Conservation (phyloP, 2,113 vertebrate species). For the Vicugna pacos region DNA sequence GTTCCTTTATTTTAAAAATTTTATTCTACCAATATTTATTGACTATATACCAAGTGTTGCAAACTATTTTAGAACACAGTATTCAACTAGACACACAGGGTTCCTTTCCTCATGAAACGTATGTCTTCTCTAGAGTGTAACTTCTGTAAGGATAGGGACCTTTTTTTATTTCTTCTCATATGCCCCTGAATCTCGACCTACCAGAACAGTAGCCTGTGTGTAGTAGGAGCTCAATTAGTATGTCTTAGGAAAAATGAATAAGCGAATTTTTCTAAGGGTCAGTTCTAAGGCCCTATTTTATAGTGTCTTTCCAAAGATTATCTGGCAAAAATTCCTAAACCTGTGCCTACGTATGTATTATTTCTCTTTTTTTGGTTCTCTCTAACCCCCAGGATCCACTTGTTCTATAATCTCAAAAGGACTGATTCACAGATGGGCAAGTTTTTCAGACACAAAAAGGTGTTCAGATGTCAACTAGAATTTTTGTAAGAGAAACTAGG, state of each 20-base stretch:
- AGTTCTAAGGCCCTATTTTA: background rate
- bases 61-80: background rate
- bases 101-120: background rate
- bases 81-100: background rate
- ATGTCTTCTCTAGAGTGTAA: background rate
- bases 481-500: background rate
- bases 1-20: background rate
- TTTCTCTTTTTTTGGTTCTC: background rate
- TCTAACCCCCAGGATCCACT: background rate
- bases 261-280: background rate
- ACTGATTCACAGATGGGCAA: background rate
- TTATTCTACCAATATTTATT: background rate
- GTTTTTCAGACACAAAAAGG: background rate
- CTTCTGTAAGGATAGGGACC: background rate
- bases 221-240: background rate
- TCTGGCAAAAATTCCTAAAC: background rate
- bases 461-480: background rate
- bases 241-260: background rate
- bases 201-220: background rate
- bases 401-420: background rate
- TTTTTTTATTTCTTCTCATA: background rate
- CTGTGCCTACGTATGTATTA: background rate
- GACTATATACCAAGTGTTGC: background rate
- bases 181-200: background rate
- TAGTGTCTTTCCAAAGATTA: background rate